Conservation (phyloP, 2,888 invertebrate genomes). For the Sicus ferrugineus region DNA sequence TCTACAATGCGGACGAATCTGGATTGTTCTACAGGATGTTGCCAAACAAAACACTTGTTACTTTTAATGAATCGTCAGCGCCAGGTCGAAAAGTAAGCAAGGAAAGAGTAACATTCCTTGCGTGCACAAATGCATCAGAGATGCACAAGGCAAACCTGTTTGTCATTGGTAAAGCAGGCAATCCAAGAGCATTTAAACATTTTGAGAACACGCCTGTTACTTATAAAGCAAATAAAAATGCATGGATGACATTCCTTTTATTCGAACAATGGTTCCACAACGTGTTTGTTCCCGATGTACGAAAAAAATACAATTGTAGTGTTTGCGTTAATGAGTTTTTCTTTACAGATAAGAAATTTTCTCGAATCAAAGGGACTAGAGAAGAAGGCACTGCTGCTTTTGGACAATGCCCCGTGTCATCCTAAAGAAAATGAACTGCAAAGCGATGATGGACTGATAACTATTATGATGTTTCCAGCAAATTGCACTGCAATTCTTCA, state of each 20-base stretch:
- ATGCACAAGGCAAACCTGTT: constrained; percentile 35
- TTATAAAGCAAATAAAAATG: constrained; percentile 23
- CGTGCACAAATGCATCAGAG: constrained; percentile 29
- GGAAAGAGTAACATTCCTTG: constrained; percentile 27
- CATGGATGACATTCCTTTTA: constrained; percentile 16
- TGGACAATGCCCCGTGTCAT: constrained; percentile 19
- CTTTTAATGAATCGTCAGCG: constrained; percentile 28
- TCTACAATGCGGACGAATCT: constrained; percentile 31
- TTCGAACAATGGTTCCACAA: constrained; percentile 36
- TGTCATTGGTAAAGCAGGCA: constrained; percentile 35
- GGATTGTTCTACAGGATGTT: constrained; percentile 34
- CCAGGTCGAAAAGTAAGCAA: constrained; percentile 32
- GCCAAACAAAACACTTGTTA: constrained; percentile 29
- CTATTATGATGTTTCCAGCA: constrained; percentile 13
- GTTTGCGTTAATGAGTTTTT: neutral
- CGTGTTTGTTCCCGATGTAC: constrained; percentile 33
- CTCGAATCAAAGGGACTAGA: neutral
- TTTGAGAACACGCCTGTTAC: constrained; percentile 28
- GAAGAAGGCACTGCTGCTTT: neutral
- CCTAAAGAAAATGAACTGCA: constrained; percentile 9
- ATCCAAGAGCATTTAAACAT: constrained; percentile 32
- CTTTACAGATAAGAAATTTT: neutral
- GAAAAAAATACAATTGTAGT: neutral
- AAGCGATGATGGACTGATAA: constrained; percentile 25
- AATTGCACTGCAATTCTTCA: constrained; percentile 22